Evolutionary conservation across 2,797 vertebrate species (phyloP), one percentile per base, ranked within the genome.

Genomic region (Sebastes minor): DNA sequence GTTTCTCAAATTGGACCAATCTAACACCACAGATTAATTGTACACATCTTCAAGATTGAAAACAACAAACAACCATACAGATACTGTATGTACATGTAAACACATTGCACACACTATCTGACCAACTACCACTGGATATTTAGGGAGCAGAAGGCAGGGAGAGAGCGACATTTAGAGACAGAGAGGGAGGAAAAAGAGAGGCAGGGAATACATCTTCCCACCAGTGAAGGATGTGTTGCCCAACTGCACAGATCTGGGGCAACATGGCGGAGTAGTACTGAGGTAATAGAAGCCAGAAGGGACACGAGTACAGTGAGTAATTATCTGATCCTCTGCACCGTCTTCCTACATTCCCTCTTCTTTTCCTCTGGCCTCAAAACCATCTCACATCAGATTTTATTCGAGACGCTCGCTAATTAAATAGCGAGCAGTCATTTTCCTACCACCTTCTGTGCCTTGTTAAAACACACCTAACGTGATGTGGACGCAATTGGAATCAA

Each of bases 171-270:
- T 78, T 81, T 30, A 81, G 82, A 84, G 30, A 82, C 12, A 72
- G 64, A 82, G 65, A 69, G 30, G 63, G 68, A 59, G 46, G 22
- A 52, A 38, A 61, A 33, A 59, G 11, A 62, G 27, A 66, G 55
- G 20, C 30, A 80, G 46, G 38, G 63, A 78, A 76, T 80, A 69
- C 57, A 85, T 83, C 67, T 76, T 69, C 49, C 66, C 68, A 63
- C 72, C 35, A 60, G 72, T 78, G 74, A 74, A 68, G 71, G 81
- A 80, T 74, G 71, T 28, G 55, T 78, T 81, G 73, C 80, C 81
- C 74, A 72, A 69, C 56, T 80, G 83, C 76, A 80, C 66, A 86
- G 74, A 94, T 92, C 85, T 94, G 88, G 91, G 93, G 71, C 92
- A 93, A 78, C 80, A 89, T 93, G 92, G 94, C 78, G 28, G 83